Base-by-base conservation (phyloP, 2,113 vertebrate species). In the Elgaria multicarinata region DNA sequence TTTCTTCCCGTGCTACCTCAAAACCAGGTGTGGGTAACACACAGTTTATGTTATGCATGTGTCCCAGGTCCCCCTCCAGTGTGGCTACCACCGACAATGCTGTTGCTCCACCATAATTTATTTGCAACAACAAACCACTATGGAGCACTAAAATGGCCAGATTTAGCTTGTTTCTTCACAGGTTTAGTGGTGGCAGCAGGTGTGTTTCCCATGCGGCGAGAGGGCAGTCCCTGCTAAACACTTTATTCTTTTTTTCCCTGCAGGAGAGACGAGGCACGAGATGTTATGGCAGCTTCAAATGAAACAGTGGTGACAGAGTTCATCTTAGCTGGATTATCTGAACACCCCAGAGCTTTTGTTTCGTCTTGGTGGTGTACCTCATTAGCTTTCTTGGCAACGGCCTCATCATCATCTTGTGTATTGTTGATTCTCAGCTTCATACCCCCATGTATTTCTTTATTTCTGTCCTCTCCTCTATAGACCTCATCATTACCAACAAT, bases 401-500 rank as follows among this genome's bases (percentile, higher is more conserved):
- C 7, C 69, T 93, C 72, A 91, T 95, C 82, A 89, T 95, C 8
- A 36, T 88, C 16, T 69, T 89, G 75, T 91, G 93, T 71, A 6
- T 3, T 16, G 85, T 76, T 24, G 83, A 96, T 58, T 16, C 64
- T 39, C 89, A 14, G 46, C 92, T 96, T 67, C 93, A 96, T 83
- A 95, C 82, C 3, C 95, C 95, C 16, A 95, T 96, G 95, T 95
- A 95, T 85, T 95, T 95, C 74, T 93, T 96, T 71, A 93, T 96
- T 16, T 90, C 93, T 42, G 72, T 90, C 72, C 86, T 96, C 71
- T 96, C 95, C 53, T 92, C 74, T 4, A 88, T 85, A 62, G 94
- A 95, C 33, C 91, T 94, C 46, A 93, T 92, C 74, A 91, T 93
- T 4, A 87, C 92, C 24, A 95, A 92, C 44, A 92, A 91, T 81